Conservation (phyloP, 2,797 vertebrate genomes). For the Acipenser oxyrinchus region DNA sequence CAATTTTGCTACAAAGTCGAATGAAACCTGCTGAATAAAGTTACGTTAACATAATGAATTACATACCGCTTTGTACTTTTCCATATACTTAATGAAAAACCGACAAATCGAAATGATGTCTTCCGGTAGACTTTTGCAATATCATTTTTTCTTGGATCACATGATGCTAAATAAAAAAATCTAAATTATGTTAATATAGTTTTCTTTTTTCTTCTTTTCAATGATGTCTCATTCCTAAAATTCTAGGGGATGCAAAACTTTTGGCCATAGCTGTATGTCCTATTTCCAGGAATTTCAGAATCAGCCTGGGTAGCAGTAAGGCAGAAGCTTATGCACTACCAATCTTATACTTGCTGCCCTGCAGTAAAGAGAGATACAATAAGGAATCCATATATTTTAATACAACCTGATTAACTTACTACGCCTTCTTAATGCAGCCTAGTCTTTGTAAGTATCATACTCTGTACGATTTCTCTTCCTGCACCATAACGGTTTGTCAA, state of each 20-base stretch:
- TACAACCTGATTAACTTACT: conserved; percentile 68
- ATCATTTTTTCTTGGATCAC: too few relatives aligned
- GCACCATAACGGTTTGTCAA: conserved; percentile 44
- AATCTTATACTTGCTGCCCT: conserved; percentile 74
- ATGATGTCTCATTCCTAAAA: too few relatives aligned
- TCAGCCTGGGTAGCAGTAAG: conserved; percentile 64
- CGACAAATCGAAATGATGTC: too few relatives aligned
- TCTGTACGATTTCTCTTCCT: conserved; percentile 1
- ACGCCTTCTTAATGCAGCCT: conserved; percentile 62
- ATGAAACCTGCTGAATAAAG: too few relatives aligned
- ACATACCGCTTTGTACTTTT: too few relatives aligned
- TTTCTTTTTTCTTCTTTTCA: not conserved
- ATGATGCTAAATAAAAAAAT: not conserved
- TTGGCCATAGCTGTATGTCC: conserved; percentile 13
- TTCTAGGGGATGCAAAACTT: too few relatives aligned
- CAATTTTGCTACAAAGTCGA: too few relatives aligned
- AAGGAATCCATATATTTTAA: conserved; percentile 52
- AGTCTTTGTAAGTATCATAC: conserved; percentile 51
- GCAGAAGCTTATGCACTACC: conserved; percentile 56
- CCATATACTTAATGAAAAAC: too few relatives aligned
- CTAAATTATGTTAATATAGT: conserved; percentile 2
- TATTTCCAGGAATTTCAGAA: conserved; percentile 54
- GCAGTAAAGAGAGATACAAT: conserved; percentile 74
- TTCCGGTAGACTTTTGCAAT: too few relatives aligned
- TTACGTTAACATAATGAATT: too few relatives aligned